Conservation (phyloP, 2,113 vertebrate species). For the Ranitomeya variabilis region DNA sequence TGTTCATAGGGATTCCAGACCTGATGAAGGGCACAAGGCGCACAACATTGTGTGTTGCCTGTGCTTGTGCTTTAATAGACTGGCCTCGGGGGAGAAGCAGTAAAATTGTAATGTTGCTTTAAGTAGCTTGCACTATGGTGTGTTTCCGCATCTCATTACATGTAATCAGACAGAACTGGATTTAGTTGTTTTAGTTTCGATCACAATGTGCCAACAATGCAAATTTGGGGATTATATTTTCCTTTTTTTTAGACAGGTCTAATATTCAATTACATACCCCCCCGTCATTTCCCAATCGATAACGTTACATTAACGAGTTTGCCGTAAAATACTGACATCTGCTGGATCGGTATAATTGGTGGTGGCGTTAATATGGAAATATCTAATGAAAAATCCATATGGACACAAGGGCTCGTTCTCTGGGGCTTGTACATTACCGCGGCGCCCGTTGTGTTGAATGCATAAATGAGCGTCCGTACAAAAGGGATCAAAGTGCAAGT, state of each 20-base stretch:
- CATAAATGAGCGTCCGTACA: not conserved
- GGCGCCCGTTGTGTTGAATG: not conserved
- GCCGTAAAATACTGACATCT: slow-evolving; percentile 44
- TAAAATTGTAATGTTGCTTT: slow-evolving; percentile 50
- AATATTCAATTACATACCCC: slow-evolving; percentile 34
- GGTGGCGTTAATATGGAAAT: slow-evolving; percentile 5
- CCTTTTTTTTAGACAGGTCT: not conserved
- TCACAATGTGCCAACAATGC: slow-evolving; percentile 30
- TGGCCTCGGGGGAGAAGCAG: slow-evolving; percentile 42
- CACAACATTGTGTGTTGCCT: slow-evolving; percentile 5
- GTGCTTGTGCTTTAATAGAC: slow-evolving; percentile 46
- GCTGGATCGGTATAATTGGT: slow-evolving; percentile 18
- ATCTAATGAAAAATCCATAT: slow-evolving; percentile 24
- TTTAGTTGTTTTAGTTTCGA: slow-evolving; percentile 29
- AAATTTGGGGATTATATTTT: slow-evolving; percentile 37
- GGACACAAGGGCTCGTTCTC: not conserved
- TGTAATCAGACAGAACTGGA: slow-evolving; percentile 38
- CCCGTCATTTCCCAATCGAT: slow-evolving; percentile 35
- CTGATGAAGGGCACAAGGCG: slow-evolving; percentile 45
- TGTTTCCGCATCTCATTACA: slow-evolving; percentile 55
- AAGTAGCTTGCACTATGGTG: slow-evolving; percentile 49
- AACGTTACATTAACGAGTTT: slow-evolving; percentile 9
- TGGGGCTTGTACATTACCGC: not conserved
- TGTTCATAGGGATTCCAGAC: slow-evolving; percentile 7
- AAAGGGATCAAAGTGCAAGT: not conserved